Evolutionary conservation across 2,113 vertebrate species (phyloP), one percentile per base, ranked within the genome.

Genomic region (Cyanistes caeruleus): DNA sequence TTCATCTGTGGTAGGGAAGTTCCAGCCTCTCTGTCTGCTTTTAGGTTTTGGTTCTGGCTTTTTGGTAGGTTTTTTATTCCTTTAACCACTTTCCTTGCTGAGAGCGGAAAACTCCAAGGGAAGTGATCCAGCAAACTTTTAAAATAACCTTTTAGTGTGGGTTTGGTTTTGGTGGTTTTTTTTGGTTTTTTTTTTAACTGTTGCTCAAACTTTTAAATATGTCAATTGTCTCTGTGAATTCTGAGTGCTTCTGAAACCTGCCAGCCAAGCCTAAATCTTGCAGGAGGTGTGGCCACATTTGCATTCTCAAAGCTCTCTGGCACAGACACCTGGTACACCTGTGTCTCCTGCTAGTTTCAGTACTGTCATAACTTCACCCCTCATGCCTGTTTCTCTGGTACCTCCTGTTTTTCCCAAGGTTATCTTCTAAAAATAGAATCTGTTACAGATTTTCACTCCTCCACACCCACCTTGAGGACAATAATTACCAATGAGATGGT

Each of bases 311-410:
- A 82, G 63, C 65, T 87, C 68, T 94, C 86, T 95, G 95, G 92
- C 96, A 89, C 92, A 89, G 65, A 82, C 86, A 96, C 83, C 86
- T 69, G 87, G 90, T 95, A 84, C 93, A 92, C 92, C 88, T 95
- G 93, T 85, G 93, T 92, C 92, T 97, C 79, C 86, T 94, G 79
- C 75, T 87, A 41, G 56, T 92, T 90, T 92, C 95, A 93, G 76
- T 52, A 53, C 83, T 95, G 93, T 97, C 93, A 96, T 87, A 90
- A 88, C 83, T 95, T 93, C 44, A 87, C 86, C 56, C 64, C 90
- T 93, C 80, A 17, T 84, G 90, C 93, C 80, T 97, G 96, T 95
- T 96, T 93, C 92, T 92, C 96, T 94, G 74, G 96, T 96, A 94
- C 69, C 96, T 94, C 95, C 92, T 95, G 95, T 94, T 97, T 96